Evolutionary conservation across 2,888 invertebrate genomes (phyloP), one percentile per base, ranked within the genome.

Genomic region (Vesta saturnalis): DNA sequence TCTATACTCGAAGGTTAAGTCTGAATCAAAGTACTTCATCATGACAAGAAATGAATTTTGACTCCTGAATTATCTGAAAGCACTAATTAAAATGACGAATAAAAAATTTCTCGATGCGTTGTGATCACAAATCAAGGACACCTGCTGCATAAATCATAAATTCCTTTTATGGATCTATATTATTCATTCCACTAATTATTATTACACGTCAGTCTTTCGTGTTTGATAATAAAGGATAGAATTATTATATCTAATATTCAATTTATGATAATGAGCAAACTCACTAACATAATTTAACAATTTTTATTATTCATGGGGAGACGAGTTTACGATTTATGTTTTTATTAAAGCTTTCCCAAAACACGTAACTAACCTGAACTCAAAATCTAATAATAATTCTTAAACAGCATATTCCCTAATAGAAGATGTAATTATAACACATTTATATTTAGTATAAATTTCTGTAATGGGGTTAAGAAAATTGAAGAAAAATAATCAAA

Each of bases 51-150:
- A 60, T 60, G 35, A 60, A 56, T 63, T 63, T 63, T 63, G 62
- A 56, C 62, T 56, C 21, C 73, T 70, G 71, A 72, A 71, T 74
- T 77, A 76, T 77, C 77, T 73, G 76, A 78, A 79, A 77, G 79
- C 79, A 78, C 80, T 79, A 81, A 81, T 82, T 80, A 83, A 82
- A 80, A 79, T 75, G 72, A 74, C 80, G 80, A 81, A 81, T 81
- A 81, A 80, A 79, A 73, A 78, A 77, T 77, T 78, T 78, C 77
- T 77, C 73, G 76, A 79, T 52, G 19, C 79, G 80, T 79, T 79
- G 79, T 79, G 80, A 74, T 81, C 82, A 83, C 83, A 82, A 82
- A 83, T 82, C 83, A 82, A 79, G 69, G 73, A 77, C 82, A 80
- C 78, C 81, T 81, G 81, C 74, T 73, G 67, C 75, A 79, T 83